Conservation (phyloP, 2,888 invertebrate species). For the Calameuta filiformis region DNA sequence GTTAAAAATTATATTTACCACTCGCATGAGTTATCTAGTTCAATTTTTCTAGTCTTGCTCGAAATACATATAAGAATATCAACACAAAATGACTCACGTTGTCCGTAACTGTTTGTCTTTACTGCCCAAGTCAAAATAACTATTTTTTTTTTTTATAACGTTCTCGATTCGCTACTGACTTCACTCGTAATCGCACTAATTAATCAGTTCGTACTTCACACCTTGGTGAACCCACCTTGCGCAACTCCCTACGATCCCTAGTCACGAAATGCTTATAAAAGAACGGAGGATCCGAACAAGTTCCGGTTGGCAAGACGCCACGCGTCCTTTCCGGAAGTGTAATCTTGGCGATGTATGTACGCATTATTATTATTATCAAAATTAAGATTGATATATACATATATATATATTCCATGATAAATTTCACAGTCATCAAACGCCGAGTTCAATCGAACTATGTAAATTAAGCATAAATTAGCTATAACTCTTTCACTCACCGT, state of each 20-base stretch:
- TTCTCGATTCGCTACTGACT: too few relatives aligned
- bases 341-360: not conserved
- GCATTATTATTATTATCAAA: not conserved
- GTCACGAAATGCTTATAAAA: not conserved
- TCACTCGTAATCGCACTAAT: slow-evolving; percentile 42
- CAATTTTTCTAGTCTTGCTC: too few relatives aligned
- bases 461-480: slow-evolving; percentile 46
- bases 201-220: slow-evolving; percentile 56
- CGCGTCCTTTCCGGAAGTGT: not conserved
- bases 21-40: too few relatives aligned
- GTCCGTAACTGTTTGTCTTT: too few relatives aligned
- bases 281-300: not conserved
- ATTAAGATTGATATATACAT: not conserved
- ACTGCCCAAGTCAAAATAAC: too few relatives aligned
- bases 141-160: too few relatives aligned
- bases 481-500: slow-evolving; percentile 13
- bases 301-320: not conserved
- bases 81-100: too few relatives aligned
- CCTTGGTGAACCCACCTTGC: slow-evolving; percentile 56
- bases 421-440: slow-evolving; percentile 1
- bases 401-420: not conserved
- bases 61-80: too few relatives aligned
- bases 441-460: slow-evolving; percentile 40
- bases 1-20: too few relatives aligned
- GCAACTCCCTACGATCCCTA: not conserved